Evolutionary conservation across 2,888 invertebrate genomes (phyloP).

Genomic region (Unio delphinus): DNA sequence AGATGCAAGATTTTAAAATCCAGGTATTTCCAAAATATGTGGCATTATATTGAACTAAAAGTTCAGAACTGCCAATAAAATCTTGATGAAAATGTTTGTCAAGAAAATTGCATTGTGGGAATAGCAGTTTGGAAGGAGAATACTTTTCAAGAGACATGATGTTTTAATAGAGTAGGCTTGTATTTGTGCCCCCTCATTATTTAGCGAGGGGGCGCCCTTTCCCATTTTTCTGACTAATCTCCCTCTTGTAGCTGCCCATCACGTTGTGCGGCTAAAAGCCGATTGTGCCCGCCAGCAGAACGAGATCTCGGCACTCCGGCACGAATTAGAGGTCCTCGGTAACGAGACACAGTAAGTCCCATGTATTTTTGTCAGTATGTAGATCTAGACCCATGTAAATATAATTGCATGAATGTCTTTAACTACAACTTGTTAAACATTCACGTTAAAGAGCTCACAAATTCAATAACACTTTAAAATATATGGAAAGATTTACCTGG

Average conservation of each 20-base stretch:
- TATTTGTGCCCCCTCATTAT: constrained; percentile 8
- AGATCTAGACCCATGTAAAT: neutral
- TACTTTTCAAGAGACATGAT: constrained; percentile 5
- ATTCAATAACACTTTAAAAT: too few species aligned
- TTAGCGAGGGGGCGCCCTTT: constrained; percentile 39
- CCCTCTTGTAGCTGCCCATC: constrained; percentile 58
- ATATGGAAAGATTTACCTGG: too few species aligned
- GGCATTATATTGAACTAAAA: too few species aligned
- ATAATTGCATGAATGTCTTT: neutral
- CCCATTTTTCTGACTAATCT: constrained; percentile 56
- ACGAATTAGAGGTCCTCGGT: constrained; percentile 54
- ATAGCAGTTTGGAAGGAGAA: neutral
- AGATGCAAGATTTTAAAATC: too few species aligned
- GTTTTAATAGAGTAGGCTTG: constrained; percentile 2
- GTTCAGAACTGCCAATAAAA: too few species aligned
- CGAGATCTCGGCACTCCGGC: constrained; percentile 46
- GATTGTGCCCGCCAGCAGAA: constrained; percentile 47
- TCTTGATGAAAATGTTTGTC: too few species aligned
- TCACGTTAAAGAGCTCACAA: too few species aligned
- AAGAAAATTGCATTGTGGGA: neutral
- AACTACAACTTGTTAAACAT: too few species aligned
- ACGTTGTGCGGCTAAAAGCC: constrained; percentile 54
- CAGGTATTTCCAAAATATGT: too few species aligned
- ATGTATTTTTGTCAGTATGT: constrained; percentile 6
- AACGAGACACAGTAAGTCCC: constrained; percentile 62